Evolutionary conservation across 2,888 invertebrate species (phyloP).

Genomic region (Chrysina gloriosa): DNA sequence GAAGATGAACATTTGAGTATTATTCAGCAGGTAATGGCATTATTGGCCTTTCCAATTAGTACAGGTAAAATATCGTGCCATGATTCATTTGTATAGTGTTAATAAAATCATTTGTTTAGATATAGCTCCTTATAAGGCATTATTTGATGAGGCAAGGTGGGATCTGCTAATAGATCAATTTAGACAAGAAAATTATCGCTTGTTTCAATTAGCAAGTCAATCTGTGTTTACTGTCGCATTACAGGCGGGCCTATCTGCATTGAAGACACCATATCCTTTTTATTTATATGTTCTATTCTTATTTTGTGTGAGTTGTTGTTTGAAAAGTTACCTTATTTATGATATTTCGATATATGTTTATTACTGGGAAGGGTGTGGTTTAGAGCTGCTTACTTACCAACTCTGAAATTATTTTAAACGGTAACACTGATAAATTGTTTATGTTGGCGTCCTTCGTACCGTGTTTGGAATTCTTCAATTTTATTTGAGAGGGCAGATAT

Average conservation of each 20-base stretch:
- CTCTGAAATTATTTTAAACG: no score
- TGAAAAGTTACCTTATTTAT: no score
- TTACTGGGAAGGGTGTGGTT: no score
- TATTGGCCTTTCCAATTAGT: slow-evolving; percentile 90
- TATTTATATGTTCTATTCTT: no score
- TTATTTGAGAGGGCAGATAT: no score
- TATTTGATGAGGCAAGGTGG: slow-evolving; percentile 81
- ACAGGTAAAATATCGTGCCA: slow-evolving; percentile 65
- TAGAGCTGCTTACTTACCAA: no score
- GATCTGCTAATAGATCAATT: slow-evolving; percentile 88
- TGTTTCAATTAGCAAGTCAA: slow-evolving; percentile 92
- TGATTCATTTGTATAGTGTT: no score
- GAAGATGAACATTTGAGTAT: slow-evolving; percentile 89
- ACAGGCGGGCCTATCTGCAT: slow-evolving; percentile 93
- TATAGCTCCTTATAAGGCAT: slow-evolving; percentile 76
- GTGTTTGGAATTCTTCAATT: no score
- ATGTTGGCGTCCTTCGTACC: no score
- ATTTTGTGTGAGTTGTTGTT: background rate
- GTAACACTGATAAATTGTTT: no score
- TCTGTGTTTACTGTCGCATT: slow-evolving; percentile 92
- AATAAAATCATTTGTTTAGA: slow-evolving; percentile 60
- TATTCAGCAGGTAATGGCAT: slow-evolving; percentile 95
- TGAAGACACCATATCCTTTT: slow-evolving; percentile 90
- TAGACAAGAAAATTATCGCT: slow-evolving; percentile 91
- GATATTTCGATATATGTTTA: no score